Conservation (phyloP, 2,113 vertebrate species). For the Oncorhynchus clarkii region DNA sequence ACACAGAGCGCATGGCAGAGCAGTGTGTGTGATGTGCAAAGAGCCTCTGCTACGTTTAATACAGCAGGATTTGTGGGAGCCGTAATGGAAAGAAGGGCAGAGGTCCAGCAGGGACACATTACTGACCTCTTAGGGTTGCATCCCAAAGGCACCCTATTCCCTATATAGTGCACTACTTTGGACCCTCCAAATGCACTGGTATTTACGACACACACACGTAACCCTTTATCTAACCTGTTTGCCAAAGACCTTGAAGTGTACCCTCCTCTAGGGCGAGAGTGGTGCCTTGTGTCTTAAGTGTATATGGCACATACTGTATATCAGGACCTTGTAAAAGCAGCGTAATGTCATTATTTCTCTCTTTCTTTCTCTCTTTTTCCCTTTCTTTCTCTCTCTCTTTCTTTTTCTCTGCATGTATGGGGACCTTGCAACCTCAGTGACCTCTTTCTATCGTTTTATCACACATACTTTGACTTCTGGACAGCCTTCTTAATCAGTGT, state of each 20-base stretch:
- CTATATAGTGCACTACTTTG: slow-evolving; percentile 3
- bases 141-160: no score
- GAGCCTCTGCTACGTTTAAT: neutral
- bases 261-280: neutral
- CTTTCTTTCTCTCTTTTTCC: no score
- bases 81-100: slow-evolving; percentile 45
- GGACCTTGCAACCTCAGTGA: slow-evolving; percentile 3
- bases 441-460: neutral
- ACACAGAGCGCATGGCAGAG: slow-evolving; percentile 45
- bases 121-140: slow-evolving; percentile 31
- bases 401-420: neutral
- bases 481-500: slow-evolving; percentile 61
- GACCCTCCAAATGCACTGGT: neutral
- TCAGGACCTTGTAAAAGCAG: neutral
- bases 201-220: slow-evolving; percentile 7
- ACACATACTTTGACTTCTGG: neutral
- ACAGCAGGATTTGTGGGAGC: neutral
- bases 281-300: neutral
- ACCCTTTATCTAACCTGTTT: slow-evolving; percentile 36
- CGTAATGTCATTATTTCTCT: slow-evolving; percentile 15
- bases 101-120: slow-evolving; percentile 33
- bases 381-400: neutral
- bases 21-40: slow-evolving; percentile 6
- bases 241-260: slow-evolving; percentile 26
- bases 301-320: slow-evolving; percentile 4